Conservation (phyloP, 2,888 invertebrate species). For the Noctua comes region DNA sequence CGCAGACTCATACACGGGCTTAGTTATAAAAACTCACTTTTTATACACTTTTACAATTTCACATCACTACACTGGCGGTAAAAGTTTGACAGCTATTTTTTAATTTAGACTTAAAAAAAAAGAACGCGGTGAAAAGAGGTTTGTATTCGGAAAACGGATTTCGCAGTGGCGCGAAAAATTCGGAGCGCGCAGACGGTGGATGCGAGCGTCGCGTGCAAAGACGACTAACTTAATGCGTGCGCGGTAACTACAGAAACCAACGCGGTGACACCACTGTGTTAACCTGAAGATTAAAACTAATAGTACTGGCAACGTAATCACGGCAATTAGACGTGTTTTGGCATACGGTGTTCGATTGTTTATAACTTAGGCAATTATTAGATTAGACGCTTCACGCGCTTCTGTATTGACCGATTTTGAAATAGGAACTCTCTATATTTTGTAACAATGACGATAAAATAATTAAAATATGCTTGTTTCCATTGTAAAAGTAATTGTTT, state of each 20-base stretch:
- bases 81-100: slow-evolving; percentile 64
- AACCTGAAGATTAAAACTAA: slow-evolving; percentile 64
- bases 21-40: slow-evolving; percentile 56
- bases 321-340: slow-evolving; percentile 53
- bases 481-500: slow-evolving; percentile 7
- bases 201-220: slow-evolving; percentile 86
- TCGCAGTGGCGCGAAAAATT: slow-evolving; percentile 82
- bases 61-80: slow-evolving; percentile 73
- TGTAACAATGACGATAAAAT: slow-evolving; percentile 23
- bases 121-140: slow-evolving; percentile 59
- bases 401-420: slow-evolving; percentile 24
- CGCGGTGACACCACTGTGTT: slow-evolving; percentile 72
- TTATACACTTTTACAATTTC: slow-evolving; percentile 63
- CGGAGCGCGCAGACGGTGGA: slow-evolving; percentile 77
- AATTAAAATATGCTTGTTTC: slow-evolving; percentile 20
- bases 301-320: slow-evolving; percentile 60
- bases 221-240: slow-evolving; percentile 82
- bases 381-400: slow-evolving; percentile 52
- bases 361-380: slow-evolving; percentile 54
- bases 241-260: slow-evolving; percentile 79
- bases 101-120: slow-evolving; percentile 39
- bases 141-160: slow-evolving; percentile 72
- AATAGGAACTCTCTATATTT: slow-evolving; percentile 21
- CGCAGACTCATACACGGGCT: slow-evolving; percentile 77
- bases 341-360: slow-evolving; percentile 59